These are phyloP conservation scores for Bhutanitis thaidina DNA, from an alignment of 2,888 invertebrate genomes.

Conservation along the genomic window DNA sequence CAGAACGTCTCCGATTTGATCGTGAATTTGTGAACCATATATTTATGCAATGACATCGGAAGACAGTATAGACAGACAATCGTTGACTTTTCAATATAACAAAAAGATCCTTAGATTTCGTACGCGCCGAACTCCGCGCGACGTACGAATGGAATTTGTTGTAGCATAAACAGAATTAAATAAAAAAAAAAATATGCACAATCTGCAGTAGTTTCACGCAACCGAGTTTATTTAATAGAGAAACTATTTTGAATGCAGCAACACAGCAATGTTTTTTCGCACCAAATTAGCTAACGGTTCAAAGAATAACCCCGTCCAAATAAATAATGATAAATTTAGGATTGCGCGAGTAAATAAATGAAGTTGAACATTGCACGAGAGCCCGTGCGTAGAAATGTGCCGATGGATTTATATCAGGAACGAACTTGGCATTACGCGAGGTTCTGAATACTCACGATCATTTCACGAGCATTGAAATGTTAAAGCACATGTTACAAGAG, in stretches of 20 bases:
- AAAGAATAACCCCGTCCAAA: conserved; percentile 36
- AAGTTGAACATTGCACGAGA: conserved; percentile 17
- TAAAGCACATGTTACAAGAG: too few relatives aligned
- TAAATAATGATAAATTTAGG: conserved; percentile 52
- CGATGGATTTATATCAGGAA: conserved; percentile 1
- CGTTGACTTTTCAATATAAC: too few relatives aligned
- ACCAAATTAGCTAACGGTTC: conserved; percentile 18
- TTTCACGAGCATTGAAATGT: too few relatives aligned
- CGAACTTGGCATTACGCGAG: conserved; percentile 5
- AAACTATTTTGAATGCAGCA: conserved; percentile 12
- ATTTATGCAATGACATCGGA: too few relatives aligned
- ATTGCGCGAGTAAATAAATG: conserved; percentile 37
- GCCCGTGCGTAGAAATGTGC: conserved; percentile 6
- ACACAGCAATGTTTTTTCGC: conserved; percentile 7
- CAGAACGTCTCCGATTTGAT: too few relatives aligned
- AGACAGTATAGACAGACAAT: too few relatives aligned
- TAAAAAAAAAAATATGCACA: conserved; percentile 12
- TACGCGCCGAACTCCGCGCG: too few relatives aligned
- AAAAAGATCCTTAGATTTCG: too few relatives aligned
- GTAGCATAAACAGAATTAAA: conserved; percentile 8
- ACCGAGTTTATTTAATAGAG: not conserved
- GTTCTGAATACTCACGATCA: not conserved
- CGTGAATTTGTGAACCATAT: too few relatives aligned
- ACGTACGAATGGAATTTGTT: not conserved
- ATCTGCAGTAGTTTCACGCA: conserved; percentile 6